Base-by-base conservation (phyloP, 2,113 vertebrate species). In the Malurus cyaneus region DNA sequence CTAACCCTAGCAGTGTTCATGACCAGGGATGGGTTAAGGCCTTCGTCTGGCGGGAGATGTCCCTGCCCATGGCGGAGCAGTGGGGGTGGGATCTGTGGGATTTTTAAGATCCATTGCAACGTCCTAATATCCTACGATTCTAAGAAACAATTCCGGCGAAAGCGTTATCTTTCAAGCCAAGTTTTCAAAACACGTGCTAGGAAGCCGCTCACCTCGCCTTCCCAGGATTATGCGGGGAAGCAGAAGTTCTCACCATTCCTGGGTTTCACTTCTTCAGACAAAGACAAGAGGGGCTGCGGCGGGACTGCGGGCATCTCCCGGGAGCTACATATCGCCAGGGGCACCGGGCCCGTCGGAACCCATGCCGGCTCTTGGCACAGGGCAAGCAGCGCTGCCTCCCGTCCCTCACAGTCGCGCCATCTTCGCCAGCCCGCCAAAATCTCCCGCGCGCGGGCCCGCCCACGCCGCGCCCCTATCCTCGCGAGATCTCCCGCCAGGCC, bases 341-440 rank as follows among this genome's bases (percentile, higher is more conserved):
- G 5, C 26, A n/a, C 12, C 21, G 8, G 19, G n/a, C 6, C 11
- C 17, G 39, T 9, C 5, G 6, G 0, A 0, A 25, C 0, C 26
- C 97, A 80, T 65, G 9, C 14, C 3, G 12, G 12, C 12, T 10
- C 14, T 5, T 7, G 9, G 8, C 11, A 2, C 1, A 16, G 2
- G 1, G 6, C 2, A 0, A 4, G 2, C 4, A 17, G 3, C 1
- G 0, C 3, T 2, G 0, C 0, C 34, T 4, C 2, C 11, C 1
- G 9, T 4, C 1, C 18, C 14, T 14, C 52, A 15, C 4, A 3
- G 24, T 6, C 2, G 0, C 56, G 8, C 49, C 56, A 25, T 17
- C 12, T 36, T 32, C 29, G 5, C 2, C 15, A 3, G 39, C 67
- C 71, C 89, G 89, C 82, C 72, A 23, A 66, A 49, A 46, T 0